Percentiles rank a stretch among this genome's conserved stretches.
These are phyloP conservation scores for Cariama cristata DNA, from an alignment of 2,113 vertebrate genomes.

Conservation along the genomic window DNA sequence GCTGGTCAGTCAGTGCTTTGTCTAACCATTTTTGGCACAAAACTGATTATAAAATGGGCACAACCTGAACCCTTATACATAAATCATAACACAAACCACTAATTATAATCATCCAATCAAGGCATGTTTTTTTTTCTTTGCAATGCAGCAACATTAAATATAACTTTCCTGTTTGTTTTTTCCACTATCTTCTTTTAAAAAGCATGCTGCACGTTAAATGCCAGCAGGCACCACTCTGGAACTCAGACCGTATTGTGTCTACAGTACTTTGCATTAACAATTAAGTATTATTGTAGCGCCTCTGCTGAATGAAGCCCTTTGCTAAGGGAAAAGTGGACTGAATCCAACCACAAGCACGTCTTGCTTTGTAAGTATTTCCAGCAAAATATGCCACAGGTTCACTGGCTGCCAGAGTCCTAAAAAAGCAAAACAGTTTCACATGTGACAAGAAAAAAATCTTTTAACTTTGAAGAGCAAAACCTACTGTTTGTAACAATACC, in stretches of 20 bases:
- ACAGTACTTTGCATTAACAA: conserved; percentile 62
- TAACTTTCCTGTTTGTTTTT: neutral
- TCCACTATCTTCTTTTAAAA: neutral
- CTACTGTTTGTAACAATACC: neutral
- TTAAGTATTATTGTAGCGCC: conserved; percentile 50
- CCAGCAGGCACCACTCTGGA: conserved; percentile 35
- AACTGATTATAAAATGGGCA: neutral
- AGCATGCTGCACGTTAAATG: conserved; percentile 30
- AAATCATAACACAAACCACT: neutral
- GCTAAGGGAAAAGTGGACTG: conserved; percentile 34
- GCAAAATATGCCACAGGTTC: conserved; percentile 27
- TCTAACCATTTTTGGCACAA: neutral
- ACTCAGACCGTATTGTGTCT: conserved; percentile 74
- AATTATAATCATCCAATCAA: neutral
- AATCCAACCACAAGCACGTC: conserved; percentile 34
- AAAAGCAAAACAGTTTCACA: neutral
- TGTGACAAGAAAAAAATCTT: neutral
- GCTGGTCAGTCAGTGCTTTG: conserved; percentile 16
- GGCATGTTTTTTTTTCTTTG: neutral
- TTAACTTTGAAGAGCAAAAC: neutral
- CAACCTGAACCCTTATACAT: neutral
- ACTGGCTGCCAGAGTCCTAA: neutral
- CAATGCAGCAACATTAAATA: neutral
- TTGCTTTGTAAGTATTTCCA: conserved; percentile 51
- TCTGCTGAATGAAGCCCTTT: conserved; percentile 59